Base-by-base conservation (phyloP, 2,888 invertebrate genomes). In the Amphipoea oculea region DNA sequence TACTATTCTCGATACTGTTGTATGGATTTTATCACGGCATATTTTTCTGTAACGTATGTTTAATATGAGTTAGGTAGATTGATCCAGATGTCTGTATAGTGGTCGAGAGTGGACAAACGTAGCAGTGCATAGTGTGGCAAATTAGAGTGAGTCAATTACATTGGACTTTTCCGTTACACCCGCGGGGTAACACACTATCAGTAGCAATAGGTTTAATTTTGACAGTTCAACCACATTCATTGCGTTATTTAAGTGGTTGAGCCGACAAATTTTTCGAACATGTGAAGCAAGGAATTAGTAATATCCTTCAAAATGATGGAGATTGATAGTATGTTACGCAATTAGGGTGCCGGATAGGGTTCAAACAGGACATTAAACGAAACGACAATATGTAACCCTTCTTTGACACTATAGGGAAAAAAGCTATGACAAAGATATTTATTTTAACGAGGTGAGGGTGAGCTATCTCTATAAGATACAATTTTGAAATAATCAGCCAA, bases 1-100 rank as follows among this genome's bases (percentile, higher is more conserved):
- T n/a, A 54, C 6, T 66, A 40, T 70, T 29, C 40, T 23, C 40
- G 40, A 84, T 79, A 62, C 36, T 17, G 17, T 51, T 66, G 51
- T 54, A 54, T 51, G 40, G 48, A n/a, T 57, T 81, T 69, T 42
- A 68, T 63, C 12, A 42, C 5, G 51, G n/a, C 48, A 45, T 42
- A 63, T 40, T 36, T 51, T 48, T 3, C 3, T n/a, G 2, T 7
- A 29, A 6, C 5, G 12, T 62, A 62, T 62, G 51, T 23, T 67
- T 51, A 20, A 12, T 23, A 65, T 54, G 4, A 29, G n/a, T n/a
- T 45, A 42, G 29, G 42, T 42, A 36, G 12, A 9, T 1, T 66
- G 36, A 12, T 42, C 0, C 14, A 51, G n/a, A 9, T 62, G 9
- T 67, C 51, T 40, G 11, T 17, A 17, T 17, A 45, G 20, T 23